Percentiles rank a stretch among this genome's conserved stretches.
These are phyloP conservation scores for Plectropomus leopardus DNA, from an alignment of 2,113 vertebrate genomes.

Conservation along the genomic window DNA sequence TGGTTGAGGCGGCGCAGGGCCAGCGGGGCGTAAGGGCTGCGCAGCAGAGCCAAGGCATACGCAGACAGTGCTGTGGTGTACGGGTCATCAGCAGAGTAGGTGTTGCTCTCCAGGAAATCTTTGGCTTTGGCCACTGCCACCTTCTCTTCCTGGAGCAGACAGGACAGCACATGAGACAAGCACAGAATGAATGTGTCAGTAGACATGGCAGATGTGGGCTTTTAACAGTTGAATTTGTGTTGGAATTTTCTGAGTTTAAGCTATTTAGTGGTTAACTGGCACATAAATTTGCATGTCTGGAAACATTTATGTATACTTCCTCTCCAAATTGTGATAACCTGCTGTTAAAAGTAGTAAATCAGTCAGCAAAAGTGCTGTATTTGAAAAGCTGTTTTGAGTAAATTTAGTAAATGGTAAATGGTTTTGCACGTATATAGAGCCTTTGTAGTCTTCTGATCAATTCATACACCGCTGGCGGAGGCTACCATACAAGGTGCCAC, in stretches of 20 bases:
- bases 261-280: no score
- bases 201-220: background rate
- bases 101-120: slow-evolving; percentile 90
- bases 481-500: no score
- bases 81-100: slow-evolving; percentile 90
- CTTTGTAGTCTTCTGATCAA: no score
- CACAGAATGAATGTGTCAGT: background rate
- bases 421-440: no score
- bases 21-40: slow-evolving; percentile 84
- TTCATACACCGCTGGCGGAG: no score
- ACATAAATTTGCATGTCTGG: no score
- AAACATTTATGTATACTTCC: background rate
- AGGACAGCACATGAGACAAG: slow-evolving; percentile 21
- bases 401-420: no score
- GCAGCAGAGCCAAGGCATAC: slow-evolving; percentile 89
- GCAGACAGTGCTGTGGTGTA: slow-evolving; percentile 91
- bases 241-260: background rate
- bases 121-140: slow-evolving; percentile 89
- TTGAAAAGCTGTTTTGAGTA: background rate
- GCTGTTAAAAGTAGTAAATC: background rate
- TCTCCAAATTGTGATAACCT: background rate
- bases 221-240: background rate
- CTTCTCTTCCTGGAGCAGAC: slow-evolving; percentile 88
- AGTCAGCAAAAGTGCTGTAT: background rate
- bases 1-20: slow-evolving; percentile 89